These are phyloP conservation scores for Menidia menidia DNA, from an alignment of 2,797 vertebrate genomes.

Conservation along the genomic window DNA sequence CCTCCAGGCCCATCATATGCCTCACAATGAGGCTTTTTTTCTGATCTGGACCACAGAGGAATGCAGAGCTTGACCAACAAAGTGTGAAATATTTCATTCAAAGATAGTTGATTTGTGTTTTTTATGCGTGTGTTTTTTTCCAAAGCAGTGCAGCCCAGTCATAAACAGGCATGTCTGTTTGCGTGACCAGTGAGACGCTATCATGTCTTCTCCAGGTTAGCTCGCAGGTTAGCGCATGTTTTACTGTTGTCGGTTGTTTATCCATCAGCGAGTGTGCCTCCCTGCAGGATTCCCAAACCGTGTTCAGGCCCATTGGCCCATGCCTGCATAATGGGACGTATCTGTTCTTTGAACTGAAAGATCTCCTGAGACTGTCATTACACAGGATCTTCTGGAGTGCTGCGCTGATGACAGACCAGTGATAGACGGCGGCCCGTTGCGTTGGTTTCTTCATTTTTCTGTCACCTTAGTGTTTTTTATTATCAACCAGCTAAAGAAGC, in stretches of 20 bases:
- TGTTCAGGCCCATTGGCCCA: slow-evolving; percentile 4
- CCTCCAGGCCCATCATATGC: slow-evolving; percentile 24
- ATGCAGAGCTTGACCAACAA: not conserved
- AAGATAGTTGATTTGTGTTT: not conserved
- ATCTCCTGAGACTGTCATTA: slow-evolving; percentile 4
- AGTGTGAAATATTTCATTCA: not conserved
- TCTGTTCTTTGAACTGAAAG: not conserved
- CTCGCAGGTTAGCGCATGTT: not conserved
- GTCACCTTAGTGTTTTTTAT: slow-evolving; percentile 6
- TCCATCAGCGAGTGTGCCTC: not conserved
- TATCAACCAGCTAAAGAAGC: not conserved
- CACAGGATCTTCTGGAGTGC: not conserved
- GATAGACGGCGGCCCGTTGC: not conserved
- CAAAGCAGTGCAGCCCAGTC: too few relatives aligned
- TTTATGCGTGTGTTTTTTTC: too few relatives aligned
- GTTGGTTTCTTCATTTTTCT: not conserved
- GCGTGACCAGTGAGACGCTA: not conserved
- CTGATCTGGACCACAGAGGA: not conserved
- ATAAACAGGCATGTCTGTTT: too few relatives aligned
- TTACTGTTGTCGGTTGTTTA: not conserved
- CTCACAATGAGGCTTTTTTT: not conserved
- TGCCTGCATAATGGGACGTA: slow-evolving; percentile 13
- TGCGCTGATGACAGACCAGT: not conserved
- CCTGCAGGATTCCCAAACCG: not conserved
- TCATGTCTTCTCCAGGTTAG: not conserved